Evolutionary conservation across 2,113 vertebrate genomes (phyloP), one percentile per base, ranked within the genome.

Genomic region (Etia nguti): DNA sequence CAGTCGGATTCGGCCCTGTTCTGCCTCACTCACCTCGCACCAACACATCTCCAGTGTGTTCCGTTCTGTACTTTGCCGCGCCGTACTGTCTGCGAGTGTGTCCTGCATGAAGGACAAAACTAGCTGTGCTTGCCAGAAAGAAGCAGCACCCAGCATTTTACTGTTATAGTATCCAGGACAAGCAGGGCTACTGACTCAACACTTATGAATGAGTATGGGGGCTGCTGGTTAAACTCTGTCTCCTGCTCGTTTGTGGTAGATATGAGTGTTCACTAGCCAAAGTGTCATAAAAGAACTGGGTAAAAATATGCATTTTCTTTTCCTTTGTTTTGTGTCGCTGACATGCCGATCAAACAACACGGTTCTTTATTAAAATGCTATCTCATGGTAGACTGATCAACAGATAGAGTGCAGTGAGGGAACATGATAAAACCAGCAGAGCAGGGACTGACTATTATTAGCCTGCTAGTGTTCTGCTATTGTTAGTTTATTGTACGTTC

Each of bases 91-190:
- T 91, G 90, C 89, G 81, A 48, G 54, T 0, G 50, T 56, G 90
- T 91, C 92, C 89, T 82, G 68, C 38, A 22, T 83, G 88, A 93
- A 92, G 94, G 92, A 93, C 89, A 68, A 85, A 91, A 80, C 85
- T 31, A 56, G 36, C 24, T 8, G 70, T 1, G 85, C 89, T 90
- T 88, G 92, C 94, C 95, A 95, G 80, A 94, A 86, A 91, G 87
- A 92, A 88, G 90, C 83, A 86, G 75, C 83, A 55, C 83, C 12
- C 73, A 89, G 90, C 26, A 26, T 91, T 93, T 94, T 81, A 88
- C 81, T 31, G 88, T 91, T 91, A 92, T 85, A 90, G 79, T 92
- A 93, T 92, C 91, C 91, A 84, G 92, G 88, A 90, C 90, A 77
- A 70, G 84, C 77, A 85, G 68, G 34, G 83, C 87, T 62, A 11